Conservation (phyloP, 1,140 invertebrate species). For the Drosophila nigromelanica region DNA sequence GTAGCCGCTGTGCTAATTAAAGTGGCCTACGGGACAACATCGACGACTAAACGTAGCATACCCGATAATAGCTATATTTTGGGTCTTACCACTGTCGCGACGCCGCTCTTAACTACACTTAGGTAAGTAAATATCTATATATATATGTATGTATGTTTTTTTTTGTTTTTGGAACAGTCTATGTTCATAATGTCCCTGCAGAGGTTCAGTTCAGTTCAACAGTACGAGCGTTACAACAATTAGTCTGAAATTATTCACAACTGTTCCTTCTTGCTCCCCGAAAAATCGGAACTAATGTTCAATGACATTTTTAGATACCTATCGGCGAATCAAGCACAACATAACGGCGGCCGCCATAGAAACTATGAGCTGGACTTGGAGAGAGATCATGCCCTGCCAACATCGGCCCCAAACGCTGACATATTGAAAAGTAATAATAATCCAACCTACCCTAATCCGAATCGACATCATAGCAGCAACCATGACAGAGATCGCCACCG, state of each 20-base stretch:
- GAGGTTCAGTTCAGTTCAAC: no score
- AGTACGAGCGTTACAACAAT: no score
- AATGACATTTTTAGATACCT: conserved; percentile 65
- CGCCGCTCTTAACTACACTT: conserved; percentile 86
- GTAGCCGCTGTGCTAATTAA: conserved; percentile 88
- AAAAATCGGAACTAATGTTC: conserved; percentile 1
- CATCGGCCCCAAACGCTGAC: conserved; percentile 89
- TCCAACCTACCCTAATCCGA: conserved; percentile 88
- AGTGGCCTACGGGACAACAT: conserved; percentile 88
- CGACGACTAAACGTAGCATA: conserved; percentile 87
- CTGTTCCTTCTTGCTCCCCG: no score
- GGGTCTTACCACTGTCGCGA: conserved; percentile 86
- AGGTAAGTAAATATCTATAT: conserved; percentile 30
- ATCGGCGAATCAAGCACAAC: conserved; percentile 60
- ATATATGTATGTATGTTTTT: no score
- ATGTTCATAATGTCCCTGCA: no score
- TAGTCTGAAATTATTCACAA: no score
- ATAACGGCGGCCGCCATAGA: conserved; percentile 66
- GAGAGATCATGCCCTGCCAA: conserved; percentile 88
- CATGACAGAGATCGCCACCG: conserved; percentile 76
- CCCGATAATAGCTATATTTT: conserved; percentile 87
- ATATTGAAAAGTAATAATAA: conserved; percentile 89
- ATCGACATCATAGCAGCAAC: conserved; percentile 80
- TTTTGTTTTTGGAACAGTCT: no score
- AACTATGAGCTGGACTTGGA: conserved; percentile 88